Evolutionary conservation across 1,140 invertebrate species (phyloP).

Genomic region (Diabrotica virgifera): DNA sequence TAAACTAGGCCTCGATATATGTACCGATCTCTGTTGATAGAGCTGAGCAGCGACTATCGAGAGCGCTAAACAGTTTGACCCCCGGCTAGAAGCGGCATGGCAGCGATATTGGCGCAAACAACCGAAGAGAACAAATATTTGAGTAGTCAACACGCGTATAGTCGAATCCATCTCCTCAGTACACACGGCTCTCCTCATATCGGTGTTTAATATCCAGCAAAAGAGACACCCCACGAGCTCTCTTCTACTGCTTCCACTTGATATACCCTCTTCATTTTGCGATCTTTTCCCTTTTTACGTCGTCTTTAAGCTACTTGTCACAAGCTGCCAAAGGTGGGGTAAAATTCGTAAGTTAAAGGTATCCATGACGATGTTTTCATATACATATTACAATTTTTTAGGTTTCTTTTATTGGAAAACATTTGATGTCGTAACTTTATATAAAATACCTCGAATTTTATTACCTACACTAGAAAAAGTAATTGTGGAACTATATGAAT

Average conservation of each 20-base stretch:
- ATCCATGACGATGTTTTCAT: too few species aligned
- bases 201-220: conserved; percentile 41
- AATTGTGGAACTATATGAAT: too few species aligned
- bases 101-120: conserved; percentile 18
- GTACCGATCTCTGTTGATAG: conserved; percentile 10
- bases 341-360: neutral
- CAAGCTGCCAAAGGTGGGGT: neutral
- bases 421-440: too few species aligned
- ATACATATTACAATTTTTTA: too few species aligned
- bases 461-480: too few species aligned
- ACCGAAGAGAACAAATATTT: conserved; percentile 38
- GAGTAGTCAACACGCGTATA: conserved; percentile 42
- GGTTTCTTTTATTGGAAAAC: too few species aligned
- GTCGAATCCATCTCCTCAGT: conserved; percentile 40
- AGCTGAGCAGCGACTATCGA: conserved; percentile 6
- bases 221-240: conserved; percentile 12
- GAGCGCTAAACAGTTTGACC: conserved; percentile 19
- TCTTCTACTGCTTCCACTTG: conserved; percentile 10
- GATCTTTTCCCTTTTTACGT: conserved; percentile 2
- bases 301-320: neutral
- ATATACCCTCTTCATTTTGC: conserved; percentile 6
- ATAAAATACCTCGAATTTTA: too few species aligned
- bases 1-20: too few species aligned
- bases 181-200: conserved; percentile 43
- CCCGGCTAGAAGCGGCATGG: neutral